Evolutionary conservation across 2,888 invertebrate species (phyloP).

Genomic region (Rhorus exstirpatorius): DNA sequence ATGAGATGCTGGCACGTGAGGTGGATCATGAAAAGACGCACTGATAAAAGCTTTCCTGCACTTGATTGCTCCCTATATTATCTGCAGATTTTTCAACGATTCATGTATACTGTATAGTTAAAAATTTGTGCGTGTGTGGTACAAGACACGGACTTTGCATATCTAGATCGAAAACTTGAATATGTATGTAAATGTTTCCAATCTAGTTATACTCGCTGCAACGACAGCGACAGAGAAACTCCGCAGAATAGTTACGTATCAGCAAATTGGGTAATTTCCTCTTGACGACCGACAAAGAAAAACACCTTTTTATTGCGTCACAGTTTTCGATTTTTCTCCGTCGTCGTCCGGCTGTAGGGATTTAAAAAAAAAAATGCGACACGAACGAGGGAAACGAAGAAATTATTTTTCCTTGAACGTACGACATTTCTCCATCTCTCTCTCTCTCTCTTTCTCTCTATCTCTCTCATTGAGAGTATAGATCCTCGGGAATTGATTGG

Average conservation of each 20-base stretch:
- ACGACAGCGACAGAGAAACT: not conserved
- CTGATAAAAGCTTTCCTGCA: not conserved
- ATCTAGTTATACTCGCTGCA: constrained; percentile 1
- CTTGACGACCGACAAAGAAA: not conserved
- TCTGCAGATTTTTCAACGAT: constrained; percentile 2
- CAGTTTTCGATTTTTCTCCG: not conserved
- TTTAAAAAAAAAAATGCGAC: constrained; percentile 9
- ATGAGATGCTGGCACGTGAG: constrained; percentile 11
- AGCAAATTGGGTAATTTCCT: constrained; percentile 29
- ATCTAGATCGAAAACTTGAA: not conserved
- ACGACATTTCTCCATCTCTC: constrained; percentile 8
- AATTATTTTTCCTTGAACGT: not conserved
- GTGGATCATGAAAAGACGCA: not conserved
- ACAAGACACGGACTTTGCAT: no score
- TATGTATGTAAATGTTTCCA: not conserved
- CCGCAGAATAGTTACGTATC: not conserved
- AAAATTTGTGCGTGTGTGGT: no score
- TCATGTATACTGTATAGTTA: no score
- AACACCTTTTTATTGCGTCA: constrained; percentile 25
- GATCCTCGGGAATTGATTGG: not conserved
- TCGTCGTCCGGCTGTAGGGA: not conserved
- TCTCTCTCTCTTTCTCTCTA: not conserved
- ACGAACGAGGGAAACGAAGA: not conserved
- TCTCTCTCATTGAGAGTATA: no score
- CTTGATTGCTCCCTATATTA: constrained; percentile 4